Base-by-base conservation (phyloP, 2,113 vertebrate genomes). In the Tyto alba region DNA sequence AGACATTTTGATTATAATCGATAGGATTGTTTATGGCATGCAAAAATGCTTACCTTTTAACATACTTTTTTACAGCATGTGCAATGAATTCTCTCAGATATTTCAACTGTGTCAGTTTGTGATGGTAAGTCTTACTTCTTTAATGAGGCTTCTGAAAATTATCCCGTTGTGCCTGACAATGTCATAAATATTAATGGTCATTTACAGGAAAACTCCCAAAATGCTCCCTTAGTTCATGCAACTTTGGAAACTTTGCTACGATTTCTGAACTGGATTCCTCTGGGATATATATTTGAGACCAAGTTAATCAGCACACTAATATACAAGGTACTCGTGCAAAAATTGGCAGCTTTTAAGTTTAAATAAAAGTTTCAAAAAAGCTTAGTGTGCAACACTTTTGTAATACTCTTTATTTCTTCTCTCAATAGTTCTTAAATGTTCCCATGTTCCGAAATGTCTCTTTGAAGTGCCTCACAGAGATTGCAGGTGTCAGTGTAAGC, bases 391-490 rank as follows among this genome's bases (percentile, higher is more conserved):
- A 48, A 9, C 17, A 3, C 11, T 47, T 36, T 7, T 45, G 11
- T 71, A 66, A 93, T 63, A 27, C 3, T 50, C 13, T 41, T n/a
- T 73, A 66, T 76, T 87, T 10, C 11, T 82, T 89, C 60, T 86
- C 75, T 91, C n/a, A 79, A 59, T 95, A 99, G 99, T 99, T 99
- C 97, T 97, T 99, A 97, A 99, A 99, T 96, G 99, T 99, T 82
- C 99, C 99, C 66, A 99, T 99, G 99, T 99, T 99, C 96, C 99
- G 99, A 93, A 99, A 99, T 22, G 99, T 99, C 88, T 99, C 99
- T 56, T 97, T 99, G 96, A 99, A 99, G 98, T 99, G 99, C 98
- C 98, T 99, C 98, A 99, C 99, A 72, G 99, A 99, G 97, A 99
- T 99, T 74, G 99, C 99, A 62, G 99, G 99, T 50, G 99, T 99